phyloP scores from a whole-genome alignment of 1,140 invertebrate genomes.

The Drosophila cardini region DNA sequence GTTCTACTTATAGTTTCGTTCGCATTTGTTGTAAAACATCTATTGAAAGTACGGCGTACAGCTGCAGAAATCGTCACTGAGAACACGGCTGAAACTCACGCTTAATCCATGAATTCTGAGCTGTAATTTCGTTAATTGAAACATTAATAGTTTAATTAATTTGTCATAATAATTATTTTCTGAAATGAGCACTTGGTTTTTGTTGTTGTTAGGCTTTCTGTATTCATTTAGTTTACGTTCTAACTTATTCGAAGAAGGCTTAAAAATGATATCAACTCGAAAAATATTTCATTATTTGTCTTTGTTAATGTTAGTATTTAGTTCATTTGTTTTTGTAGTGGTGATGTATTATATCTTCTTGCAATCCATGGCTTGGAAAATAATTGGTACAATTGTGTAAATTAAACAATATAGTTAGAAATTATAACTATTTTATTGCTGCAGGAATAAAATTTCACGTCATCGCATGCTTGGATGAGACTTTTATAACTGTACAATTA shows the following conservation, averaged over 20 bases:
- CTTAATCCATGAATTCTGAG: not conserved
- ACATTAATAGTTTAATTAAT: not conserved
- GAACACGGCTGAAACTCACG: not conserved
- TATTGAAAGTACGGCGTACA: not conserved
- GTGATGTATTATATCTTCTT: not conserved
- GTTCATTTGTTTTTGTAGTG: not conserved
- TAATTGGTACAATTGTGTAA: too few species aligned
- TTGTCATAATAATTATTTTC: not conserved
- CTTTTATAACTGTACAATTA: not conserved
- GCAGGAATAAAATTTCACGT: not conserved
- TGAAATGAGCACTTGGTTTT: not conserved
- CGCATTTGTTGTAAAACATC: slow-evolving; percentile 3
- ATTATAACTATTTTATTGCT: not conserved
- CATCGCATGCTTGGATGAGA: not conserved
- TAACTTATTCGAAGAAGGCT: not conserved
- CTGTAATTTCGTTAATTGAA: not conserved
- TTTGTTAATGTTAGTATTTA: not conserved
- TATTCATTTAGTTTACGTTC: not conserved
- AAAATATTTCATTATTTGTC: not conserved
- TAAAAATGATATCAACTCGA: not conserved
- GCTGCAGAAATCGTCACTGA: not conserved
- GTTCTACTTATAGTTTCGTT: slow-evolving; percentile 1
- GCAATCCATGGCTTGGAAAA: too few species aligned
- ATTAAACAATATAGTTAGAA: not conserved
- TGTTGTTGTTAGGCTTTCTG: not conserved